Conservation (phyloP, 1,140 invertebrate genomes). For the Dermatophagoides farinae region DNA sequence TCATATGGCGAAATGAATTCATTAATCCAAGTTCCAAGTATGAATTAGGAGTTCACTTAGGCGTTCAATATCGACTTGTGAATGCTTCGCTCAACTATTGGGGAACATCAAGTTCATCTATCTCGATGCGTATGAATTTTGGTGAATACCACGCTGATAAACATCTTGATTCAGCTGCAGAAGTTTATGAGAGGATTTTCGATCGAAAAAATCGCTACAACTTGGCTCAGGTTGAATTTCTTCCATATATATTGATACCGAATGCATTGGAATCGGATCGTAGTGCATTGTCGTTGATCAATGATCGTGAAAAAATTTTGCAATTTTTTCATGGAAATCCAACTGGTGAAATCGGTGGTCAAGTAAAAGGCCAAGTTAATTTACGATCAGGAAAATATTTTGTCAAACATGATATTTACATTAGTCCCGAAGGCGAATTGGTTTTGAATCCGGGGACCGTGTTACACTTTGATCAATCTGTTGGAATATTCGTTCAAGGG, state of each 20-base stretch:
- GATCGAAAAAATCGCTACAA: slow-evolving; percentile 78
- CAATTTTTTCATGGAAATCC: slow-evolving; percentile 14
- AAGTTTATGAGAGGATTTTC: slow-evolving; percentile 51
- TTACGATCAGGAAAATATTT: slow-evolving; percentile 52
- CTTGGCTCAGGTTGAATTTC: slow-evolving; percentile 60
- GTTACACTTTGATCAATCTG: slow-evolving; percentile 54
- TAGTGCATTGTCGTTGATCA: neutral
- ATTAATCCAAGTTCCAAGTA: slow-evolving; percentile 71
- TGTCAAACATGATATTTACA: slow-evolving; percentile 66
- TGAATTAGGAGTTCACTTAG: slow-evolving; percentile 82
- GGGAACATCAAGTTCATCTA: slow-evolving; percentile 30
- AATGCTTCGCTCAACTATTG: slow-evolving; percentile 89
- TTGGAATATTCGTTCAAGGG: slow-evolving; percentile 91
- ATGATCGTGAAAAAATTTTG: slow-evolving; percentile 19
- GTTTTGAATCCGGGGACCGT: slow-evolving; percentile 65
- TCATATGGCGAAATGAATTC: slow-evolving; percentile 73
- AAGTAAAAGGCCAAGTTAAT: slow-evolving; percentile 64
- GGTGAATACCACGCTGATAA: neutral
- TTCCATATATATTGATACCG: slow-evolving; percentile 48
- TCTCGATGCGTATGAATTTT: neutral
- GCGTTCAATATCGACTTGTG: slow-evolving; percentile 77
- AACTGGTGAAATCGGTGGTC: slow-evolving; percentile 44
- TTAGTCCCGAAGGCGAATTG: slow-evolving; percentile 54
- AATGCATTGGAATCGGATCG: slow-evolving; percentile 22
- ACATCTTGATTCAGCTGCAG: slow-evolving; percentile 16